Evolutionary conservation across 1,140 invertebrate species (phyloP), one percentile per base, ranked within the genome.

Genomic region (Drosophila erecta): DNA sequence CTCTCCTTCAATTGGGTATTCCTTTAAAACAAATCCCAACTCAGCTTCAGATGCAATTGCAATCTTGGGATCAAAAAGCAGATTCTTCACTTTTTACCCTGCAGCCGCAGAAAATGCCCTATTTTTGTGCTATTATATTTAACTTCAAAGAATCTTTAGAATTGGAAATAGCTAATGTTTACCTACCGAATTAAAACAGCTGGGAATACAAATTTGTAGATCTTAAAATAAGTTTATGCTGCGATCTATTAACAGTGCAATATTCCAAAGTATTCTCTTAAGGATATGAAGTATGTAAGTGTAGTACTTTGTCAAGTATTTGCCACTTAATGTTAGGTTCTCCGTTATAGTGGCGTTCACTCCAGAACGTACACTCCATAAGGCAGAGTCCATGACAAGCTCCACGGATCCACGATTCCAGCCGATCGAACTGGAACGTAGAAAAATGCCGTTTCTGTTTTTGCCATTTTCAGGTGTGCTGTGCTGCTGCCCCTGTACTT

Each of bases 391-490:
- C 41, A 44, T 44, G 41, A 17, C 35, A 49, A 53, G 20, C 37
- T 51, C 66, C 35, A 71, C 27, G 49, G 41, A 56, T 70, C 67
- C 51, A 20, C 64, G 60, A 66, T 60, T 60, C 40, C 44, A 66
- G 7, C 44, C 43, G 43, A 71, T 70, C 65, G 64, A 71, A 71
- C 65, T 71, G 67, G 67, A 56, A 71, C 57, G 58, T 40, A 24
- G 15, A 40, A 37, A 56, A 66, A 33, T 59, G 40, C 60, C 43
- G 35, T 62, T 73, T 41, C 72, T 40, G 40, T 75, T 65, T 53
- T 75, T 53, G 49, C 49, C 70, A 54, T 33, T 66, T 66, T 62
- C 56, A 73, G 71, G 71, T 69, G 71, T 46, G 58, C 40, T 50
- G 49, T 44, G 40, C 14, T 24, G 35, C 44, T 33, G 43, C 50